Evolutionary conservation across 2,888 invertebrate genomes (phyloP).

Genomic region (Venusia cambrica): DNA sequence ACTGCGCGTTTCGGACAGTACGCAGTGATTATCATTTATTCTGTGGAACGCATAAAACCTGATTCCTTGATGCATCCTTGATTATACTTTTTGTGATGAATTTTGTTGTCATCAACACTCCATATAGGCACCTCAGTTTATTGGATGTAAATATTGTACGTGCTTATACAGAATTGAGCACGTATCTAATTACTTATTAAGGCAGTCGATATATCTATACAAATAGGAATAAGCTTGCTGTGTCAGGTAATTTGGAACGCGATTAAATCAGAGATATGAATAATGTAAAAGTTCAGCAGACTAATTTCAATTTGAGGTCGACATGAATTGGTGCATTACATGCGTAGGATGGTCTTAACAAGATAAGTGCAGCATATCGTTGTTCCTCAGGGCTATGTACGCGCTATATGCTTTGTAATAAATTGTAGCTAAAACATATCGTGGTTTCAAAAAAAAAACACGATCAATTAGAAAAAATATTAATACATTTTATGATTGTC

Average conservation of each 20-base stretch:
- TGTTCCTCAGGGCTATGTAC: too few relatives aligned
- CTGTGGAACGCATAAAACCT: conserved; percentile 42
- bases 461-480: too few relatives aligned
- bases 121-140: conserved; percentile 12
- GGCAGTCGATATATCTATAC: too few relatives aligned
- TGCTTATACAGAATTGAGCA: background rate
- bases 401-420: too few relatives aligned
- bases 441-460: too few relatives aligned
- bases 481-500: too few relatives aligned
- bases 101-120: conserved; percentile 30
- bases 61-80: conserved; percentile 51
- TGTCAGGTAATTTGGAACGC: conserved; percentile 9
- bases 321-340: conserved; percentile 13
- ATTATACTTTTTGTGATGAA: conserved; percentile 44
- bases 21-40: conserved; percentile 3
- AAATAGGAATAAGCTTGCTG: too few relatives aligned
- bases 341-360: conserved; percentile 11
- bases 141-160: conserved; percentile 1
- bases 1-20: conserved; percentile 48
- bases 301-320: conserved; percentile 18
- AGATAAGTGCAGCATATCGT: conserved; percentile 3
- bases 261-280: conserved; percentile 8
- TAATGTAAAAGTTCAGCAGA: conserved; percentile 15
- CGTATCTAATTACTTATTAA: too few relatives aligned
- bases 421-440: too few relatives aligned